Base-by-base conservation (phyloP, 2,797 vertebrate genomes). In the Xiphophorus birchmanni region DNA sequence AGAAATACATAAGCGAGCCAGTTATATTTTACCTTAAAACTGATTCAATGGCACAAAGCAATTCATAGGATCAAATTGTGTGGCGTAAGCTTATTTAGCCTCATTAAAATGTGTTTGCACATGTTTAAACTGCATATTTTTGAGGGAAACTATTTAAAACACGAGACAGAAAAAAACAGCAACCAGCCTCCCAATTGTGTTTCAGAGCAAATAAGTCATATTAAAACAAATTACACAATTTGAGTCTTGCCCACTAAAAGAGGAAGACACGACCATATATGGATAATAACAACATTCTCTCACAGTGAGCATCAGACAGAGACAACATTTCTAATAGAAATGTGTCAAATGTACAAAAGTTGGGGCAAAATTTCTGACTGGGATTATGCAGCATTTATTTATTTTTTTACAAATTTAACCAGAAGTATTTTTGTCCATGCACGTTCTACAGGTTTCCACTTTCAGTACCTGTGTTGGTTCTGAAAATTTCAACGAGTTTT, bases 41-140 rank as follows among this genome's bases (percentile, higher is more conserved):
- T 87, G 86, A 89, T 90, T 90, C 74, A 1, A 47, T 85, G 44
- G 23, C 79, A 76, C 21, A 83, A 86, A 87, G 90, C 90, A 67
- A 78, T 86, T 76, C 72, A 84, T 13, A 54, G 73, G 72, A 82
- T 86, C 79, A 87, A 86, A 80, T 89, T 52, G 65, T 84, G 87
- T 80, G 87, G 90, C 84, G 86, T 60, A 52, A 74, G 65, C 75
- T 89, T 81, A 91, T 85, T 91, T 87, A 88, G 82, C 76, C 87
- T 93, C 89, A 91, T 93, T 93, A 91, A 56, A 88, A 56, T 69
- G n/a, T 54, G 81, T 63, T 63, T n/a, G 11, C 29, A 63, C 58
- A 15, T 2, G 12, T 84, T 81, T 79, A 75, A 81, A 73, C 44
- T 52, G 18, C 18, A 11, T 21, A 40, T 40, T 40, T 67, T 40